Conservation (phyloP, 2,888 invertebrate species). For the Drosophila aldrichi region DNA sequence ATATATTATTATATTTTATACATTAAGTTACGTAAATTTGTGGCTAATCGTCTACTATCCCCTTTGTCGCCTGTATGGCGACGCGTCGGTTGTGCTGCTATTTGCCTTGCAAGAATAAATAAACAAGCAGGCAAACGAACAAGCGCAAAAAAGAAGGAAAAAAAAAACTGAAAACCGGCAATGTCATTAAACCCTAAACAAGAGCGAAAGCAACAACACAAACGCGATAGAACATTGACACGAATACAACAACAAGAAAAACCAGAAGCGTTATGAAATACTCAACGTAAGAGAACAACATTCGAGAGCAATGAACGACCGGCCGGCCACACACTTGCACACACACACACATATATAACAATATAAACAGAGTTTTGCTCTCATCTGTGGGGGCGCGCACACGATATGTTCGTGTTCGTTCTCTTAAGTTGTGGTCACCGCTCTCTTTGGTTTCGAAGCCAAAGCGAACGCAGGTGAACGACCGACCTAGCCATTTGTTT, state of each 20-base stretch:
- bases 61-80: conserved; percentile 36
- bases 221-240: conserved; percentile 74
- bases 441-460: conserved; percentile 47
- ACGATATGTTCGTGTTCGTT: conserved; percentile 25
- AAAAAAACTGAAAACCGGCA: conserved; percentile 70
- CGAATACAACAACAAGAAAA: conserved; percentile 76
- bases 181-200: conserved; percentile 83
- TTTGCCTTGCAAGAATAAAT: conserved; percentile 75
- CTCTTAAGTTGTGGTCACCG: conserved; percentile 40
- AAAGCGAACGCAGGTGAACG: conserved; percentile 83
- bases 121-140: conserved; percentile 71
- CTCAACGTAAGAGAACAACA: conserved; percentile 46
- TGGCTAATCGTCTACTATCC: conserved; percentile 33
- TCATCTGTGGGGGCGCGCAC: conserved; percentile 60
- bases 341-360: conserved; percentile 13
- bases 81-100: conserved; percentile 48
- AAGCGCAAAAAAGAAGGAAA: conserved; percentile 51
- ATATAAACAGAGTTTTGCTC: conserved; percentile 21
- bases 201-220: conserved; percentile 78
- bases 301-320: conserved; percentile 70
- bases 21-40: conserved; percentile 24
- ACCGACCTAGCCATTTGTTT: conserved; percentile 85
- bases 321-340: conserved; percentile 56
- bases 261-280: conserved; percentile 81
- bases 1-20: neutral